Percentiles rank a stretch among this genome's conserved stretches.
Evolutionary conservation across 1,140 invertebrate genomes (phyloP).

Genomic region (Drosophila asahinai): DNA sequence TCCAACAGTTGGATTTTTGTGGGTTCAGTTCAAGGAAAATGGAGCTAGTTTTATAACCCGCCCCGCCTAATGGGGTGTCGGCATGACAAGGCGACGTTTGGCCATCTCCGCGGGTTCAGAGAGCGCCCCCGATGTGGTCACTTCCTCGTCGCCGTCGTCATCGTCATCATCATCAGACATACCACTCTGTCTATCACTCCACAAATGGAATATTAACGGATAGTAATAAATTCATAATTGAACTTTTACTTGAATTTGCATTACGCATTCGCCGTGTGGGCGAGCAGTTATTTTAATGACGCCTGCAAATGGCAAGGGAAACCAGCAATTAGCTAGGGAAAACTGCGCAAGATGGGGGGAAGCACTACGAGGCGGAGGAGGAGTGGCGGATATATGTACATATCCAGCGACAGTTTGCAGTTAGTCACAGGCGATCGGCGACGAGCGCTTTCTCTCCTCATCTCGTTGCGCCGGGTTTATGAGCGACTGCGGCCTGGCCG

Average conservation of each 20-base stretch:
- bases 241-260: slow-evolving; percentile 68
- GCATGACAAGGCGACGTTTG: slow-evolving; percentile 33
- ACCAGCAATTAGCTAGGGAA: slow-evolving; percentile 41
- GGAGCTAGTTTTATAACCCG: slow-evolving; percentile 57
- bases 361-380: slow-evolving; percentile 4
- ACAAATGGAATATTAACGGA: slow-evolving; percentile 6
- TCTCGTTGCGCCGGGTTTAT: slow-evolving; percentile 50
- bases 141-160: slow-evolving; percentile 22
- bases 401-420: slow-evolving; percentile 35
- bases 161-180: slow-evolving; percentile 9
- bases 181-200: background rate
- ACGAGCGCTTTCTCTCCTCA: slow-evolving; percentile 71
- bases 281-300: slow-evolving; percentile 74
- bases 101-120: slow-evolving; percentile 36
- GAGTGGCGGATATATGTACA: slow-evolving; percentile 13
- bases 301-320: slow-evolving; percentile 59
- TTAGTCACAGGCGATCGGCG: slow-evolving; percentile 63
- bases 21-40: slow-evolving; percentile 72
- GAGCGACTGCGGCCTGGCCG: slow-evolving; percentile 37
- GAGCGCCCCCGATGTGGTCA: slow-evolving; percentile 21
- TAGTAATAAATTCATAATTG: slow-evolving; percentile 39
- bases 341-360: slow-evolving; percentile 18
- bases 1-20: slow-evolving; percentile 30
- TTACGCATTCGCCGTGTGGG: slow-evolving; percentile 62
- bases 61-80: slow-evolving; percentile 47